Evolutionary conservation across 2,888 invertebrate species (phyloP), one percentile per base, ranked within the genome.

Genomic region (Latrodectus elegans): DNA sequence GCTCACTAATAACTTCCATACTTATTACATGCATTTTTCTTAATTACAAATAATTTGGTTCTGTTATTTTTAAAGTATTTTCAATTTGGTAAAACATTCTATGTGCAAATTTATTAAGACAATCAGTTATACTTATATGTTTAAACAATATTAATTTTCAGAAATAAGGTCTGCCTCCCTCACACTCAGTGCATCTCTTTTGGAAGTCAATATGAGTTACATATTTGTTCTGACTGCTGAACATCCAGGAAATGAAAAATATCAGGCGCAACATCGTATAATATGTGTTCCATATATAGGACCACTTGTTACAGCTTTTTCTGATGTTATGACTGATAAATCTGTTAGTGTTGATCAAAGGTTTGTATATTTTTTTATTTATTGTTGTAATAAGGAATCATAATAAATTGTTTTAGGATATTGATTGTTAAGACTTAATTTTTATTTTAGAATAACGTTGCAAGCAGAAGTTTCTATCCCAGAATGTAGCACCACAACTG

Each of bases 271-370:
- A 12, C 90, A 90, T 70, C 38, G 55, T 17, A 67, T 90, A 15
- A 53, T 77, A 49, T 77, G 80, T 60, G 70, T 77, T 0, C 15
- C 76, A 17, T 90, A 90, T 53, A 85, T 88, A 22, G 87, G 89
- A 0, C 90, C 90, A 6, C 75, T 90, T 52, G 89, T 90, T 9
- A 88, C 89, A 12, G 86, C 88, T 15, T 88, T 77, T 53, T 89
- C 89, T 14, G 79, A 88, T 82, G 88, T 83, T 38, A 80, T 88
- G 79, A 72, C 88, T 12, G 72, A 81, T 17, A 12, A 73, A 55
- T 89, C 89, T 67, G 82, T 89, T 12, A 79, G 75, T 11, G 73
- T 77, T 17, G 81, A 89, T 52, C 84, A 89, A 64, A 73, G 38
- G 89, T 89, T 84, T 75, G 60, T 80, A 22, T 22, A 22, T 22